Base-by-base conservation (phyloP, 1,140 invertebrate species). In the Drosophila ambigua region DNA sequence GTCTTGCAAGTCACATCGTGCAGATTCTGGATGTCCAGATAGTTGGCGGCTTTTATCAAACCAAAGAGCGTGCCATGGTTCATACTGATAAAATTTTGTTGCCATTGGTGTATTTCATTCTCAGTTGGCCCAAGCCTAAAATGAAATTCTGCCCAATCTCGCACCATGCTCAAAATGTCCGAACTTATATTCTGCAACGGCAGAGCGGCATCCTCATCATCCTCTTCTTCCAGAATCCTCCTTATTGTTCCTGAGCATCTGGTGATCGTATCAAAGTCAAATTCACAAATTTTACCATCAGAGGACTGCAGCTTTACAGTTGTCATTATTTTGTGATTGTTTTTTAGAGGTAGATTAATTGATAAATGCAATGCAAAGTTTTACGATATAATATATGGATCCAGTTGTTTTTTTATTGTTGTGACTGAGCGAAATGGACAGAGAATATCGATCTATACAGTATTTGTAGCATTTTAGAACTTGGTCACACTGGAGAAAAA, bases 121-220 rank as follows among this genome's bases (percentile, higher is more conserved):
- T 97, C 95, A 65, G 9, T 11, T 4, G 97, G n/a, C n/a, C n/a
- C n/a, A 97, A 92, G 97, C 92, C 97, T 97, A 85, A 39, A 39
- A 13, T 98, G 97, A 88, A 97, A 97, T 1, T 96, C 97, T 1
- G 96, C 97, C 97, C 98, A 99, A 63, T 97, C 96, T 72, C 98
- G 97, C 0, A 99, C 98, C 92, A 99, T 99, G 69, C 96, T 96
- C 6, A 99, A 92, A 81, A 99, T 99, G 15, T 97, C 97, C 0
- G 98, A 98, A 93, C 98, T 99, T 0, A 99, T 98, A 92, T 99
- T 99, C 0, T 98, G 98, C 26, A 99, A 92, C 3, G 98, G 98
- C 2, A 99, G 97, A 15, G 98, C 95, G 64, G 96, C 95, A 93
- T 99, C 98, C 81, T 98, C 95, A 62, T 96, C 95, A 93, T 99